Base-by-base conservation (phyloP, 2,797 vertebrate genomes). In the Neosilurus hyrtlii region DNA sequence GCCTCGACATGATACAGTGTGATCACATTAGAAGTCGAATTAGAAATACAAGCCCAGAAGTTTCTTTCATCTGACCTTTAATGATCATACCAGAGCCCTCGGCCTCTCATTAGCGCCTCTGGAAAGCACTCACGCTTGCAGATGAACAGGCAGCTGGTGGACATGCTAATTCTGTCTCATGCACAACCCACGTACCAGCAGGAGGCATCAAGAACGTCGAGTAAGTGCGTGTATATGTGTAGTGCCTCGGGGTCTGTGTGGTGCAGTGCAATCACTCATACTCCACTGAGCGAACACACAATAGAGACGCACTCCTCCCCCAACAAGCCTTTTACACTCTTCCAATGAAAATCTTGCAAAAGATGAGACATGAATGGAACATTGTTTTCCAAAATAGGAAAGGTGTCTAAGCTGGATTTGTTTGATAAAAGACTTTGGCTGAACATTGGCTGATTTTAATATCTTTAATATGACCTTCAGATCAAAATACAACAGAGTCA, bases 71-170 rank as follows among this genome's bases (percentile, higher is more conserved):
- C 65, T 59, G 79, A 70, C 79, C 52, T 65, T 78, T 65, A 30
- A 79, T 79, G 78, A 67, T 80, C 57, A 80, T 35, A 59, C 10
- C 66, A 49, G 49, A 67, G 18, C 68, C 43, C 76, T 67, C 35
- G 2, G 26, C 43, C 57, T 81, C 62, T 76, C 14, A 68, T 81
- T 76, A 84, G 35, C 72, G n/a, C 74, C 78, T 86, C 84, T 82
- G 71, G 67, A 82, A 77, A 81, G 26, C 54, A 79, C 82, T 43
- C 68, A 51, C 49, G 75, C 61, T 61, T 56, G 1, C 79, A 71
- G 67, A 81, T 59, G 66, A 80, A 80, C 18, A 30, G 68, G 26
- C 83, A 82, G 84, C 81, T 80, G 73, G 80, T 83, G 79, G 71
- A 79, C 77, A 73, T 82, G 80, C 59, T 84, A 75, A 81, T 66